phyloP scores from a whole-genome alignment of 23 tunicate genomes.

The Oikopleura vanhoeffeni region DNA sequence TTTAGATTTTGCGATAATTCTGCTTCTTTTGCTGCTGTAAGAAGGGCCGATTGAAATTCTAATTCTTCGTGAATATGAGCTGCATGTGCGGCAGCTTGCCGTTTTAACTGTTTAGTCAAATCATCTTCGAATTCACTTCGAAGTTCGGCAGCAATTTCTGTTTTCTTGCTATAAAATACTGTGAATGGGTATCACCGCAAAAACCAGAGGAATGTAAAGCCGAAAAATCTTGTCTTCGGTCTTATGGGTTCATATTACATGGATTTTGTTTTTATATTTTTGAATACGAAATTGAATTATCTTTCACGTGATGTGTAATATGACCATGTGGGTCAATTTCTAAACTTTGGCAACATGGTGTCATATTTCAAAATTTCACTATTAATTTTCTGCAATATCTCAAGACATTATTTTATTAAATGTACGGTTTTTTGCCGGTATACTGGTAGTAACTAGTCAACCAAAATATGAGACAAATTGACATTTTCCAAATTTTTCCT shows the following conservation, averaged over 20 bases:
- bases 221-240: background rate
- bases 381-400: no score
- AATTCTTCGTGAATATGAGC: constrained; percentile 61
- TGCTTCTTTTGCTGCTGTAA: constrained; percentile 22
- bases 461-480: no score
- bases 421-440: no score
- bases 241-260: background rate
- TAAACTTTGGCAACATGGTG: no score
- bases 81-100: constrained; percentile 61
- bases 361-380: no score
- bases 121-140: constrained; percentile 29
- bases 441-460: no score
- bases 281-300: no score
- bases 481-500: no score
- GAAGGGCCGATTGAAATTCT: constrained; percentile 31
- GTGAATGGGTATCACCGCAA: background rate
- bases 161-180: background rate
- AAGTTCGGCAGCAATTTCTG: constrained; percentile 17
- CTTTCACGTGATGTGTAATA: no score
- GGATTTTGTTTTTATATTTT: background rate
- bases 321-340: no score
- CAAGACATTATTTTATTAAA: no score
- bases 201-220: background rate
- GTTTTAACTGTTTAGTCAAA: constrained; percentile 27
- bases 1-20: background rate